Base-by-base conservation (phyloP, 1,140 invertebrate species). In the Lepidurus arcticus region DNA sequence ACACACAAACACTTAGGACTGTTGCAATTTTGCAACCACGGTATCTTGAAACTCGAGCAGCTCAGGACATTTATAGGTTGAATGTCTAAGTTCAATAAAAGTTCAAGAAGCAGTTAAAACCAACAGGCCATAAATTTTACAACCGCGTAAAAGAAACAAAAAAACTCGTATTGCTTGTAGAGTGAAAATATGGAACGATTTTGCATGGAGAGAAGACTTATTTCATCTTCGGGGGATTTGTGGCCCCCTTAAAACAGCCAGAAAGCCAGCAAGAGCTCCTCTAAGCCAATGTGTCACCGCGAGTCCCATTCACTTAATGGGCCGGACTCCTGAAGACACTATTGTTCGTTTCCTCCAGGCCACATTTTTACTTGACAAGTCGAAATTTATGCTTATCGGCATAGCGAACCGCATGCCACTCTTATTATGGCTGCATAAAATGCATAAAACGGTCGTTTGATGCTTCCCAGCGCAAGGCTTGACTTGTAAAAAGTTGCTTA, bases 281-380 rank as follows among this genome's bases (percentile, higher is more conserved):
- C 16, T 65, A 16, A 65, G 53, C 53, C 53, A 65, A 65, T 65
- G 53, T 65, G n/a, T 65, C 53, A 65, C 53, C 53, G 53, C 53
- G 53, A 13, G 53, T 65, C 53, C 53, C 53, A 65, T 65, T 65
- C 16, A 65, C 53, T 65, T 65, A 65, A 65, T 65, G 53, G 53
- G 53, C 21, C 53, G 53, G 53, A 65, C 53, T 65, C 53, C 9
- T 65, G 53, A 65, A 65, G 53, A 65, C 53, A 65, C 53, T 7
- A 65, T 65, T 65, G 53, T 65, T n/a, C 13, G 53, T 65, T 65
- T 65, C 53, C 53, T 65, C 53, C 21, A 65, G 53, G 53, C 53
- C 53, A 65, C 53, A 65, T 65, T 65, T 65, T 65, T n/a, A 65
- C 53, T 65, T 65, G 53, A 65, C 53, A 65, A 65, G 53, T 65